Percentiles rank a stretch among this genome's conserved stretches.
Conservation (phyloP, 1,140 invertebrate species). For the Myzus persicae region DNA sequence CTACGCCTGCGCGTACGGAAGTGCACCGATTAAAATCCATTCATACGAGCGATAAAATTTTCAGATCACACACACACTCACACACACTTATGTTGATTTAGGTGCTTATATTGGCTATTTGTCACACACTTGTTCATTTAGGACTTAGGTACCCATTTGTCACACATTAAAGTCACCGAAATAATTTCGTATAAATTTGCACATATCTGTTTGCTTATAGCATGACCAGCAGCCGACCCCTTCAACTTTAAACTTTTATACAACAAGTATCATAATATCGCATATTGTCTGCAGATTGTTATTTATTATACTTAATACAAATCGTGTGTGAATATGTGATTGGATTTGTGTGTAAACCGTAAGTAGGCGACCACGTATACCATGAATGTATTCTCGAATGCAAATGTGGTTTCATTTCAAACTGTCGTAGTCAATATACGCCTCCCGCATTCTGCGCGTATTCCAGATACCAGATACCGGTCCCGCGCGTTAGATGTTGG, state of each 20-base stretch:
- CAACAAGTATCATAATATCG: background rate
- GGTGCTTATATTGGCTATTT: no score
- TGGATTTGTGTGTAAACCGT: background rate
- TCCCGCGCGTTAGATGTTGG: constrained; percentile 11
- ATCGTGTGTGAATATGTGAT: background rate
- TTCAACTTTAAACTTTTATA: background rate
- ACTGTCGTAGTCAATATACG: background rate
- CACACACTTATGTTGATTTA: no score
- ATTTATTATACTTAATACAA: background rate
- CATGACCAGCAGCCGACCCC: background rate
- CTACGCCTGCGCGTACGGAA: background rate
- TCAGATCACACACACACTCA: background rate
- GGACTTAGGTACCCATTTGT: background rate
- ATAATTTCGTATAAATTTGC: background rate
- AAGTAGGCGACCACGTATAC: background rate
- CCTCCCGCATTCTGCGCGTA: background rate
- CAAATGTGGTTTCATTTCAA: background rate
- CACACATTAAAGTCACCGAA: background rate
- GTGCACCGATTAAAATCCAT: background rate
- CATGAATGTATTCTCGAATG: background rate
- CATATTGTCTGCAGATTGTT: background rate
- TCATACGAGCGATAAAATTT: background rate
- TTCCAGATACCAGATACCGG: background rate
- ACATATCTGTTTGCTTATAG: background rate
- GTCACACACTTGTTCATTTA: no score